Percentiles rank a stretch among this genome's conserved stretches.
Conservation (phyloP, 2,113 vertebrate genomes). For the Aldabrachelys gigantea region DNA sequence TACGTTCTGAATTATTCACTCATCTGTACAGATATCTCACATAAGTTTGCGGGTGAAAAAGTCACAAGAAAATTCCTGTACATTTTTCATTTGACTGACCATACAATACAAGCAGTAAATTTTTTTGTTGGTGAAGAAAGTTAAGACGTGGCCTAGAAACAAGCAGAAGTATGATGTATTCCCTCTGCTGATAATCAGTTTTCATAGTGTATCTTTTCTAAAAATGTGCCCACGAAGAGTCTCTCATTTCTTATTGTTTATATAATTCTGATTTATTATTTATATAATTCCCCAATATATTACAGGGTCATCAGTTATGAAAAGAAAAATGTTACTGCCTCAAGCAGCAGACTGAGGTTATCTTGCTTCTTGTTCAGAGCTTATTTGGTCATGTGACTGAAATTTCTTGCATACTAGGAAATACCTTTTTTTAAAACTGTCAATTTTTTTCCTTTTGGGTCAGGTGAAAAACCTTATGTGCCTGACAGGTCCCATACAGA, state of each 20-base stretch:
- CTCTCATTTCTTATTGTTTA: neutral
- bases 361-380: neutral
- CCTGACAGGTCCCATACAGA: neutral
- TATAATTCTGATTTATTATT: neutral
- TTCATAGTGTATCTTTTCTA: neutral
- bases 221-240: neutral
- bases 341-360: neutral
- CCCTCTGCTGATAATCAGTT: neutral
- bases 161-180: neutral
- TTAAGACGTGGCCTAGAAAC: neutral
- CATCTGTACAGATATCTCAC: neutral
- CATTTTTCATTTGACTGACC: neutral
- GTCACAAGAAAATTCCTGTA: neutral
- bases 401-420: neutral
- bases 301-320: neutral
- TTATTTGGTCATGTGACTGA: neutral
- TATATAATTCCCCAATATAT: neutral
- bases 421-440: neutral
- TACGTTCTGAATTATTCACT: neutral
- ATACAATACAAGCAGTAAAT: neutral
- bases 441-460: neutral
- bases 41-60: neutral
- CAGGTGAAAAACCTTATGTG: no score
- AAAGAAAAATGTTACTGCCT: neutral
- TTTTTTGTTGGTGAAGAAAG: neutral